Evolutionary conservation across 2,888 invertebrate species (phyloP).

Genomic region (Microchrysa polita): DNA sequence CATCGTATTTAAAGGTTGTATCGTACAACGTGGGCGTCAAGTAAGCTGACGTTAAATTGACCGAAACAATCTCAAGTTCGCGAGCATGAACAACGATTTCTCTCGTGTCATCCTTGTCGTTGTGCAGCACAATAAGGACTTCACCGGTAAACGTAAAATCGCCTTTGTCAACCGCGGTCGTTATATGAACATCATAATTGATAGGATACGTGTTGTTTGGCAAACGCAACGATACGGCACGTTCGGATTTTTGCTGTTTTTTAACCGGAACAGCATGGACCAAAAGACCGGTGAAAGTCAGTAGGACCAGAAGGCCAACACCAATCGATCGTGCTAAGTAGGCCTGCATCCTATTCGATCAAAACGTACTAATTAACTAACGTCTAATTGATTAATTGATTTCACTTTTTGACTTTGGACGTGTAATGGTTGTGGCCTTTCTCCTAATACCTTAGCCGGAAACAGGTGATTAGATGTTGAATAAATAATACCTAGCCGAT

Average conservation of each 20-base stretch:
- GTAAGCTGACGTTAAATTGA: constrained; percentile 49
- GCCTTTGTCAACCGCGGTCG: constrained; percentile 57
- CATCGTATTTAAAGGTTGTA: neutral
- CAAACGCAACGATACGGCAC: constrained; percentile 62
- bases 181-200: constrained; percentile 65
- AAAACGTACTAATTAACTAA: constrained; percentile 21
- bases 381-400: constrained; percentile 8
- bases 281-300: neutral
- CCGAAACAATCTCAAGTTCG: constrained; percentile 52
- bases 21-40: neutral
- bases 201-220: constrained; percentile 67
- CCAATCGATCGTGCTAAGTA: neutral
- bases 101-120: constrained; percentile 50
- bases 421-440: neutral
- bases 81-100: constrained; percentile 57
- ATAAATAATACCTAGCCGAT: neutral
- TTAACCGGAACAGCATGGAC: neutral
- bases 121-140: constrained; percentile 55
- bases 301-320: neutral
- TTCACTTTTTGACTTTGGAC: constrained; percentile 3
- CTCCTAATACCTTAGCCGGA: constrained; percentile 16
- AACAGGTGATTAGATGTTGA: constrained; percentile 12
- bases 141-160: constrained; percentile 55
- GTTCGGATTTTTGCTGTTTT: neutral
- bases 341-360: constrained; percentile 31